phyloP scores from a whole-genome alignment of 1,140 invertebrate genomes.

The Bombus breviceps region DNA sequence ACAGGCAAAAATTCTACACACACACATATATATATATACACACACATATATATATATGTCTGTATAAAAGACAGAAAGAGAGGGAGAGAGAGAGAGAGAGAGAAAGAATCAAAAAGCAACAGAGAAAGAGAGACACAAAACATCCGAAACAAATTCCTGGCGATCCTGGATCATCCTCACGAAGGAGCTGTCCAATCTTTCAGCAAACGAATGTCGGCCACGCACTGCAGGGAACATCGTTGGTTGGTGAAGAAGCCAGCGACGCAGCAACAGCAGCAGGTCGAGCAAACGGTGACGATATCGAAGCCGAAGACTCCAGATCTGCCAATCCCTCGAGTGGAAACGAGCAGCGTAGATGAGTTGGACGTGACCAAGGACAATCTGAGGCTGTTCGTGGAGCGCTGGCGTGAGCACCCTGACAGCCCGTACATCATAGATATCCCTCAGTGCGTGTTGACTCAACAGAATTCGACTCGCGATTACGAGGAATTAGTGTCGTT shows the following conservation, averaged over 20 bases:
- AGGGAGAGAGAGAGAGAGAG: neutral
- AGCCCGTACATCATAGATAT: conserved; percentile 91
- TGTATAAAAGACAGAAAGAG: neutral
- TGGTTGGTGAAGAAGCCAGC: conserved; percentile 84
- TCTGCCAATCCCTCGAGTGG: conserved; percentile 46
- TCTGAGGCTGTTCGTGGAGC: conserved; percentile 91
- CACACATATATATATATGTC: neutral
- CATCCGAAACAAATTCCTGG: neutral
- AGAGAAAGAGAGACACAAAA: conserved; percentile 22
- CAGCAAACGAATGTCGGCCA: conserved; percentile 89
- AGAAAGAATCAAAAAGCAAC: conserved; percentile 11
- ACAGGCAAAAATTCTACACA: neutral
- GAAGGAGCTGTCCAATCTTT: conserved; percentile 78
- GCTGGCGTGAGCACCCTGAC: conserved; percentile 93
- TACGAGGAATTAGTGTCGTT: conserved; percentile 78
- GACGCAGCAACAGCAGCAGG: conserved; percentile 55
- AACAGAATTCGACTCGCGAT: conserved; percentile 33
- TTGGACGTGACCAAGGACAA: conserved; percentile 94
- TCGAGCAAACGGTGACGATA: conserved; percentile 35
- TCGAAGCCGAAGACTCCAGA: neutral
- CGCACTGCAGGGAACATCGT: conserved; percentile 88
- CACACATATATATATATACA: too few species aligned
- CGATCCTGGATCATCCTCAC: conserved; percentile 57
- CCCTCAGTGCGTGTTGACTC: conserved; percentile 74
- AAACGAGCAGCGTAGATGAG: conserved; percentile 79